Percentiles rank a stretch among this genome's conserved stretches.
These are phyloP conservation scores for Syngnathus typhle DNA, from an alignment of 2,113 vertebrate species.

Conservation along the genomic window DNA sequence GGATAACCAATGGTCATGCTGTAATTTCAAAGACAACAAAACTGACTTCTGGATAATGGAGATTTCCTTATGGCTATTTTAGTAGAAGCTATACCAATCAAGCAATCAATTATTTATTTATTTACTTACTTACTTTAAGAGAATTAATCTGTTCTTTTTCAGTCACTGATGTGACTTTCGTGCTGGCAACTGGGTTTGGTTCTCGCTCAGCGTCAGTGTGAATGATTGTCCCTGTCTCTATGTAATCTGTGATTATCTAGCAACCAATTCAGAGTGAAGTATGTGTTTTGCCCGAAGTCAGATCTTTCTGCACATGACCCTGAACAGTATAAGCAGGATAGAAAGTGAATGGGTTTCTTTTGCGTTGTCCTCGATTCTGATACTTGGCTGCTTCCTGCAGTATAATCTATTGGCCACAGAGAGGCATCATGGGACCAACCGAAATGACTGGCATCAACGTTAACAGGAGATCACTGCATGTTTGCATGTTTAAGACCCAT, in stretches of 20 bases:
- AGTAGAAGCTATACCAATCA: no score
- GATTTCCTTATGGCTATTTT: neutral
- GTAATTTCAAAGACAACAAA: neutral
- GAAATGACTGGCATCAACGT: constrained; percentile 72
- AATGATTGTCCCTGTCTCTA: neutral
- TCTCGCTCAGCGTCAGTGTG: neutral
- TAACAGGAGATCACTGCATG: constrained; percentile 88
- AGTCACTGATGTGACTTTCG: neutral
- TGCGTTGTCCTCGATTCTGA: constrained; percentile 26
- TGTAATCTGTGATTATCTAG: neutral
- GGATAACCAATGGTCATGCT: neutral
- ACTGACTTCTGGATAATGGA: neutral
- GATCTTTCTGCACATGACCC: neutral
- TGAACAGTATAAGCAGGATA: neutral
- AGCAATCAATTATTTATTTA: no score
- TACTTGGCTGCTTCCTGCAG: constrained; percentile 68
- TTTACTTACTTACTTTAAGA: neutral
- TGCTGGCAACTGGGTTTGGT: neutral
- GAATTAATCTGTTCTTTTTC: neutral
- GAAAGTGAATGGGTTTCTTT: neutral
- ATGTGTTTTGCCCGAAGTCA: neutral
- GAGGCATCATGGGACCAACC: constrained; percentile 86
- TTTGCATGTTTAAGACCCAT: constrained; percentile 82
- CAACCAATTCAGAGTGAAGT: neutral
- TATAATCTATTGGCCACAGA: constrained; percentile 81